phyloP scores from a whole-genome alignment of 2,888 invertebrate genomes.

The Pelosia muscerda region DNA sequence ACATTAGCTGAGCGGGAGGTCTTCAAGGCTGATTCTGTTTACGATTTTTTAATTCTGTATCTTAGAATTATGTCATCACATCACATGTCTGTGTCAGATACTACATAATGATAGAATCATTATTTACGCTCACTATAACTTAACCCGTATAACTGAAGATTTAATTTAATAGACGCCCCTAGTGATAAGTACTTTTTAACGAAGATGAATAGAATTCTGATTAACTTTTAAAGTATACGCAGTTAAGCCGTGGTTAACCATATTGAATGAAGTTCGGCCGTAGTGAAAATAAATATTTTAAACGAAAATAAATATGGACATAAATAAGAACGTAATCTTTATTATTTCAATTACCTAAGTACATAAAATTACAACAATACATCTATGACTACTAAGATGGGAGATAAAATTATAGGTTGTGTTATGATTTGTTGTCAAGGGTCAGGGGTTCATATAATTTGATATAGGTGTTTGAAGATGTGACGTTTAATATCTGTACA shows the following conservation, averaged over 20 bases:
- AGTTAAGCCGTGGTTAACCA: constrained; percentile 15
- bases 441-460: constrained; percentile 20
- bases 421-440: constrained; percentile 6
- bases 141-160: constrained; percentile 66
- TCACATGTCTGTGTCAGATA: constrained; percentile 14
- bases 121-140: constrained; percentile 46
- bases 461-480: constrained; percentile 14
- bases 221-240: constrained; percentile 49
- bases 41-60: constrained; percentile 28
- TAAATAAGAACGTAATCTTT: background rate
- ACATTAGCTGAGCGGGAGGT: constrained; percentile 48
- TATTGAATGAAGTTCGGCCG: background rate
- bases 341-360: background rate
- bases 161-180: constrained; percentile 72
- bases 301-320: background rate
- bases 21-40: constrained; percentile 44
- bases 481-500: constrained; percentile 23
- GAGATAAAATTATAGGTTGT: background rate
- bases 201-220: constrained; percentile 78
- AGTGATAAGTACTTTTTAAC: constrained; percentile 64
- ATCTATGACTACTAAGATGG: background rate
- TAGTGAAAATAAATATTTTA: background rate
- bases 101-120: constrained; percentile 35
- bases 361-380: background rate
- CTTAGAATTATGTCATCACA: constrained; percentile 16